Conservation (phyloP, 2,888 invertebrate genomes). For the Eurytoma californica region DNA sequence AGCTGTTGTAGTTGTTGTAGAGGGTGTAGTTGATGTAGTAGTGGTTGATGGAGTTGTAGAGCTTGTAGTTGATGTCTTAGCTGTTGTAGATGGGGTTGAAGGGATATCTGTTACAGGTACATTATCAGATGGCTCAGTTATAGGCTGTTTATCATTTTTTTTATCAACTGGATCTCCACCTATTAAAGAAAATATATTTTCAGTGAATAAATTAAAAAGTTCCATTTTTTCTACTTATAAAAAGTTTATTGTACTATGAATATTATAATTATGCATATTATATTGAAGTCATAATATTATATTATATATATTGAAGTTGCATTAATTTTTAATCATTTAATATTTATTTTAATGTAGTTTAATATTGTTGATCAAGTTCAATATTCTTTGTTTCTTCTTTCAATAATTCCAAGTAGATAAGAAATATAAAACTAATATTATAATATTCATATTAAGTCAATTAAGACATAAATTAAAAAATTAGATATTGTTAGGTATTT, state of each 20-base stretch:
- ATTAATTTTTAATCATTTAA: background rate
- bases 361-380: conserved; percentile 39
- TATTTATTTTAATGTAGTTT: conserved; percentile 5
- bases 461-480: background rate
- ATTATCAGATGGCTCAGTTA: background rate
- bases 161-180: too few species aligned
- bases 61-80: background rate
- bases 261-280: background rate
- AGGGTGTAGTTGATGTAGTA: conserved; percentile 63
- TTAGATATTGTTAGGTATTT: background rate
- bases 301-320: background rate
- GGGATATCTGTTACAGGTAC: background rate
- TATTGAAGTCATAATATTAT: too few species aligned
- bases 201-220: too few species aligned
- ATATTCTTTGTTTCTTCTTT: conserved; percentile 41
- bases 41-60: conserved; percentile 53
- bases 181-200: background rate
- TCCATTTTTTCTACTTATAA: too few species aligned
- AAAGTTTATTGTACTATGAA: too few species aligned
- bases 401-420: conserved; percentile 32
- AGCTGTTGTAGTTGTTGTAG: conserved; percentile 21
- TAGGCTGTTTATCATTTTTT: background rate
- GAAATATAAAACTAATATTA: conserved; percentile 13
- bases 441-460: background rate
- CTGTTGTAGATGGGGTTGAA: background rate